Evolutionary conservation across 1,140 invertebrate genomes (phyloP), one percentile per base, ranked within the genome.

Genomic region (Drosophila nigrodunni): DNA sequence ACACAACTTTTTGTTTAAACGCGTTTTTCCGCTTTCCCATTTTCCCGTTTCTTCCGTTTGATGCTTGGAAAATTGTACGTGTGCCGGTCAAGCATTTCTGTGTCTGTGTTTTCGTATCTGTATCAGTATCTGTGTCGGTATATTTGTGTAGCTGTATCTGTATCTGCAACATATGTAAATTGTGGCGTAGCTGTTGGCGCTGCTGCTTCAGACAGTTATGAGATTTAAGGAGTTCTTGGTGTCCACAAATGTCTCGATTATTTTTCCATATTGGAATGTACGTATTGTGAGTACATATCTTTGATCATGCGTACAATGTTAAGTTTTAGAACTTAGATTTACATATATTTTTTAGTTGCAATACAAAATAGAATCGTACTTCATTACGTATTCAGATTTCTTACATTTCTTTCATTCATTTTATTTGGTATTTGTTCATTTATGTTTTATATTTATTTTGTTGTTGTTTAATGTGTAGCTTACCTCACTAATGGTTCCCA

Each of bases 401-500:
- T 47, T 8, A 18, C 30, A 54, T 58, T 30, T 64, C 4, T 46
- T 50, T 55, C 21, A 11, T 61, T 60, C 18, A 21, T 41, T 52
- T 58, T 55, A 72, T 74, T 60, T 68, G 66, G 47, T 49, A 55
- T 44, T 69, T 66, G 18, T 46, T 21, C 18, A n/a, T 72, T 15
- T 78, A 50, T 61, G n/a, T 64, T 57, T 64, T 46, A 13, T 21
- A 30, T 59, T 47, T 74, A 7, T 11, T 55, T 41, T 9, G 37
- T 78, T 83, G 47, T 91, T 92, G 90, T 90, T 91, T 92, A 92
- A 89, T 92, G 91, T 92, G 91, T 92, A 92, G 91, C 91, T 92
- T 91, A 92, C 91, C 91, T 92, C 71, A 91, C 91, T 92, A 92
- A 92, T 92, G 91, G 91, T 92, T 92, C 91, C 91, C 85, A 92